phyloP scores from a whole-genome alignment of 2,888 invertebrate genomes.

The Sphinx pinastri region DNA sequence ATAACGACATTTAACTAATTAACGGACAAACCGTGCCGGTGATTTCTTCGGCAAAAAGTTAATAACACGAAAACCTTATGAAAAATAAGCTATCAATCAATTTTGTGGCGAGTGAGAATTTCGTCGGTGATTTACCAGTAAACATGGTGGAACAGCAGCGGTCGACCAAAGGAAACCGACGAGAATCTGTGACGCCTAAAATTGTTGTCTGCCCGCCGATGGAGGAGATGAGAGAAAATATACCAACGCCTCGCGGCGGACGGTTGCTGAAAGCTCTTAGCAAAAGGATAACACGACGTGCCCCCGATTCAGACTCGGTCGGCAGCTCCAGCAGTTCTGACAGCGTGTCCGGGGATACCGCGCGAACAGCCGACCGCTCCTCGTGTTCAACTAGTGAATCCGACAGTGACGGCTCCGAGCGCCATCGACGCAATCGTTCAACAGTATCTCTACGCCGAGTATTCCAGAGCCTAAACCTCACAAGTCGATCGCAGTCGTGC shows the following conservation, averaged over 20 bases:
- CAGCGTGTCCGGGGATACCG: constrained; percentile 69
- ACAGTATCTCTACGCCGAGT: constrained; percentile 88
- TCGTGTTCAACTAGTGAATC: constrained; percentile 86
- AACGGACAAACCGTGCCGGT: constrained; percentile 39
- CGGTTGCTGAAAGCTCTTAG: constrained; percentile 87
- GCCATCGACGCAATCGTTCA: constrained; percentile 77
- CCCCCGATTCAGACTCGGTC: constrained; percentile 70
- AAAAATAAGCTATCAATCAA: constrained; percentile 70
- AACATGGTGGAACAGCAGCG: constrained; percentile 57
- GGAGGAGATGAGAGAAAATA: constrained; percentile 82
- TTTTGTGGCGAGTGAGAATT: constrained; percentile 65
- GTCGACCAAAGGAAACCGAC: constrained; percentile 54
- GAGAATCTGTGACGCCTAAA: constrained; percentile 71
- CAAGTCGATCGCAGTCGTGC: constrained; percentile 86
- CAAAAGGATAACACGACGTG: constrained; percentile 84
- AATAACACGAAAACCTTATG: constrained; percentile 61
- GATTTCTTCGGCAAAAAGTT: constrained; percentile 45
- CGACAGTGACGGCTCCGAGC: constrained; percentile 85
- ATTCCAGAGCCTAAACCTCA: constrained; percentile 87
- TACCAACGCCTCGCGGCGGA: constrained; percentile 83
- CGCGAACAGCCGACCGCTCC: constrained; percentile 69
- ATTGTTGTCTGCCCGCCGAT: constrained; percentile 79
- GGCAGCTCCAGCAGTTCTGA: constrained; percentile 78
- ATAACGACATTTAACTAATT: constrained; percentile 37
- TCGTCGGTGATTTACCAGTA: constrained; percentile 61